A percentile compares a stretch with the other conserved stretches of the same genome.
Conservation (phyloP, 2,888 invertebrate genomes). For the Chloroclysta siterata region DNA sequence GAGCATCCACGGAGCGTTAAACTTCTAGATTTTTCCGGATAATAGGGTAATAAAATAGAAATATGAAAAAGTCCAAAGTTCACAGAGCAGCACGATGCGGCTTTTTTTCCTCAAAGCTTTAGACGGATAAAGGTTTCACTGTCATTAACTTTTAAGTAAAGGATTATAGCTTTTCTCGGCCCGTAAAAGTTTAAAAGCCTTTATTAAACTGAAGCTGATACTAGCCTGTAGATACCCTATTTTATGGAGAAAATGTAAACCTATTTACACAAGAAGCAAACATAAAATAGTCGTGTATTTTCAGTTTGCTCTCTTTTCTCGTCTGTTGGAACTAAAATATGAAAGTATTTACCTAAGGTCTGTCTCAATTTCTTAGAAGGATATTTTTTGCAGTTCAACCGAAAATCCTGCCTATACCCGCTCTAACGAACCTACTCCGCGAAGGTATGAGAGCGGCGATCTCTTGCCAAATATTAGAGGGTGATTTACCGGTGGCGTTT, state of each 20-base stretch:
- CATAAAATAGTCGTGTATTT: slow-evolving; percentile 24
- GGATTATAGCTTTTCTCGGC: slow-evolving; percentile 28
- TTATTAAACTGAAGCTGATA: slow-evolving; percentile 20
- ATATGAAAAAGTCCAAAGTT: slow-evolving; percentile 61
- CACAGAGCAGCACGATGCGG: slow-evolving; percentile 39
- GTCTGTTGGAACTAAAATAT: slow-evolving; percentile 23
- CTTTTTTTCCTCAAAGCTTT: slow-evolving; percentile 34
- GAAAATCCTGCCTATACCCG: slow-evolving; percentile 93
- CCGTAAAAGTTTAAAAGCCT: slow-evolving; percentile 25
- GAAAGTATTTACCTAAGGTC: slow-evolving; percentile 14
- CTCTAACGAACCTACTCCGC: slow-evolving; percentile 91
- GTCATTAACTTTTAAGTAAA: slow-evolving; percentile 39
- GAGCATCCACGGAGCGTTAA: slow-evolving; percentile 67
- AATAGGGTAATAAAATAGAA: slow-evolving; percentile 78
- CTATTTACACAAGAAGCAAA: slow-evolving; percentile 12
- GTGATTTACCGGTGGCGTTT: slow-evolving; percentile 96
- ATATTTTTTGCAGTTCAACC: slow-evolving; percentile 87
- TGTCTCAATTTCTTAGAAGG: slow-evolving; percentile 21
- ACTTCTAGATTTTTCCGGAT: slow-evolving; percentile 64
- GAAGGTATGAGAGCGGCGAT: slow-evolving; percentile 96
- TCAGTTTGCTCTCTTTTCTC: slow-evolving; percentile 19
- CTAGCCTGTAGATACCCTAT: slow-evolving; percentile 11
- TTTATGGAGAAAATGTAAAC: slow-evolving; percentile 8
- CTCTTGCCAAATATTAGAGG: slow-evolving; percentile 95
- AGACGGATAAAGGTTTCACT: slow-evolving; percentile 32